These are phyloP conservation scores for Camptogramma bilineatum DNA, from an alignment of 2,888 invertebrate genomes.

Conservation along the genomic window DNA sequence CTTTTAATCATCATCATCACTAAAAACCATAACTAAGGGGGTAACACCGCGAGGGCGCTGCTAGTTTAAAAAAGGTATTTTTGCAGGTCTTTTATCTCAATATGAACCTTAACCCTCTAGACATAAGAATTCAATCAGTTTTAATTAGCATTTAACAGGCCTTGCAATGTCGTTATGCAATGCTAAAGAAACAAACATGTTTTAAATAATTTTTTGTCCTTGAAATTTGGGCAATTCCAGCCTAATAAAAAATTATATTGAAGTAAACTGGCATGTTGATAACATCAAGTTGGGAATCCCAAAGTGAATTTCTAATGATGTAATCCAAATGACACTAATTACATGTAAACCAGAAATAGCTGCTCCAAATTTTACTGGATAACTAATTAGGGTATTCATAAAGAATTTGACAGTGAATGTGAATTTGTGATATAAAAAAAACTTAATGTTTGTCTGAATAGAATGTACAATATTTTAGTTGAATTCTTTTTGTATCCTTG, in stretches of 20 bases:
- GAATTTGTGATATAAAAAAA: not conserved
- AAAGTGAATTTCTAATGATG: slow-evolving; percentile 4
- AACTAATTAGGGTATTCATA: slow-evolving; percentile 10
- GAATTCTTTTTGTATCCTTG: slow-evolving; percentile 13
- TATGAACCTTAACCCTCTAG: too few species aligned
- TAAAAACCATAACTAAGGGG: too few species aligned
- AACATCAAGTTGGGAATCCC: slow-evolving; percentile 5
- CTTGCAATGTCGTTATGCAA: too few species aligned
- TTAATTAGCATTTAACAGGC: too few species aligned
- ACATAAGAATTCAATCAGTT: too few species aligned
- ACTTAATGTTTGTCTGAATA: too few species aligned
- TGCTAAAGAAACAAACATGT: not conserved
- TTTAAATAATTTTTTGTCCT: not conserved
- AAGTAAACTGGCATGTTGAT: not conserved
- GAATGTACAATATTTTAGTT: slow-evolving; percentile 1
- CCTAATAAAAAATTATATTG: not conserved
- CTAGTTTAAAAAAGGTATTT: too few species aligned
- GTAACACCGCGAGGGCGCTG: too few species aligned
- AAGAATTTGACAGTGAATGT: not conserved
- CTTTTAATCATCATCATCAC: too few species aligned
- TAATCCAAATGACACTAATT: slow-evolving; percentile 10
- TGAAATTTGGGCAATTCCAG: not conserved
- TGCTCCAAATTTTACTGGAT: slow-evolving; percentile 9
- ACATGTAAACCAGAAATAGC: slow-evolving; percentile 19
- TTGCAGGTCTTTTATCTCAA: too few species aligned